Conservation (phyloP, 92 coral and sea anemone genomes). For the Isaurus tuberculatus region DNA sequence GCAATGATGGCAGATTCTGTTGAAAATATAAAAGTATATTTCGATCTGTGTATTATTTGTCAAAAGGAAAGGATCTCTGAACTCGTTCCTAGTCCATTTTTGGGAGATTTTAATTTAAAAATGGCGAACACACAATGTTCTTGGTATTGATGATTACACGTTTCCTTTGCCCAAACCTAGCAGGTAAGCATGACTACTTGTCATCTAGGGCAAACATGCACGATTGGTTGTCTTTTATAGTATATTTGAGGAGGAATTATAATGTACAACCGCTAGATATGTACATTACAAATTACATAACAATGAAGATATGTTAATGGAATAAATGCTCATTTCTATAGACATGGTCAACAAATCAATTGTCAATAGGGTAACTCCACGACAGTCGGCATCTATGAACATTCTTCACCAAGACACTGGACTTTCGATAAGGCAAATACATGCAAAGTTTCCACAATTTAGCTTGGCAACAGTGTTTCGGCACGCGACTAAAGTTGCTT, state of each 20-base stretch:
- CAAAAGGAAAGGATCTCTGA: conserved; percentile 49
- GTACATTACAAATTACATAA: too few relatives aligned
- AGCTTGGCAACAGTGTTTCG: conserved; percentile 3
- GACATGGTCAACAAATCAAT: conserved; percentile 1
- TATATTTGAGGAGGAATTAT: too few relatives aligned
- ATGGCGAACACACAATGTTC: too few relatives aligned
- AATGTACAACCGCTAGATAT: too few relatives aligned
- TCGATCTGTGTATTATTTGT: conserved; percentile 53
- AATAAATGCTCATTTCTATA: background rate
- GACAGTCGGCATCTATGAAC: conserved; percentile 1
- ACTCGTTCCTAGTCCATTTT: too few relatives aligned
- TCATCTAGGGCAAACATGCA: too few relatives aligned
- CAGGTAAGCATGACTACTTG: too few relatives aligned
- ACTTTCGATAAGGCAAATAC: background rate
- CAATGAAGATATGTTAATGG: too few relatives aligned
- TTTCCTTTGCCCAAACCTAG: too few relatives aligned
- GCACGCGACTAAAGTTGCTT: background rate
- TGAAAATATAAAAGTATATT: conserved; percentile 36
- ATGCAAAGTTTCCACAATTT: conserved; percentile 1
- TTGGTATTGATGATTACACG: too few relatives aligned
- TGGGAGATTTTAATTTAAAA: too few relatives aligned
- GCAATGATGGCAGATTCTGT: conserved; percentile 33
- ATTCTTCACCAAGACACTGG: background rate
- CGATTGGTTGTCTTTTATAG: too few relatives aligned
- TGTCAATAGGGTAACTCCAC: background rate